These are phyloP conservation scores for Amiota communis DNA, from an alignment of 2,888 invertebrate genomes.

Conservation along the genomic window DNA sequence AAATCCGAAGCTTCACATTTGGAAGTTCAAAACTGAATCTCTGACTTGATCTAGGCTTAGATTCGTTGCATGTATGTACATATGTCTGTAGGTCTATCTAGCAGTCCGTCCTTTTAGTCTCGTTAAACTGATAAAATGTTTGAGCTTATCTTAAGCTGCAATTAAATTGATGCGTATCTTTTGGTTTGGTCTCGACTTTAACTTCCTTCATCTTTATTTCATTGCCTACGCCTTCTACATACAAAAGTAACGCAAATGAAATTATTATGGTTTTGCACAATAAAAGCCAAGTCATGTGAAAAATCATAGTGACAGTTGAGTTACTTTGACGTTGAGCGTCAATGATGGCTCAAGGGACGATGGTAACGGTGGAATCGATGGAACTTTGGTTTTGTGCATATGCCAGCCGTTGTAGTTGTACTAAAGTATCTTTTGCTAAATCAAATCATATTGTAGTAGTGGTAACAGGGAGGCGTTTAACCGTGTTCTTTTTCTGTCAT, in stretches of 20 bases:
- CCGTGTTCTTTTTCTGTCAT: conserved; percentile 30
- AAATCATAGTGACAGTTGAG: conserved; percentile 47
- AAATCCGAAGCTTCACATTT: too few relatives aligned
- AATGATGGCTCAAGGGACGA: background rate
- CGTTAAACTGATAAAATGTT: conserved; percentile 33
- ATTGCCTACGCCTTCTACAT: background rate
- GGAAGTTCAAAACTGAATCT: too few relatives aligned
- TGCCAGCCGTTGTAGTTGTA: background rate
- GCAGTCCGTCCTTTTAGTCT: background rate
- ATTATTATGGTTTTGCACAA: conserved; percentile 57
- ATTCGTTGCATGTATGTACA: background rate
- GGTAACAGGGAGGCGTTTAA: conserved; percentile 8
- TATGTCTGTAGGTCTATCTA: too few relatives aligned
- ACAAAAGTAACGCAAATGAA: conserved; percentile 39
- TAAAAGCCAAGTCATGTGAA: conserved; percentile 19
- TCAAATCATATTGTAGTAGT: background rate
- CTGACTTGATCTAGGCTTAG: background rate
- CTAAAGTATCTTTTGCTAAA: background rate
- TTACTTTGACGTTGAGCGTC: conserved; percentile 28
- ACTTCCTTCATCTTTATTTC: too few relatives aligned
- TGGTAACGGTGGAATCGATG: conserved; percentile 5
- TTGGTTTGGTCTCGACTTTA: background rate
- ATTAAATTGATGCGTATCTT: conserved; percentile 35
- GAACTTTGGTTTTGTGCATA: conserved; percentile 10
- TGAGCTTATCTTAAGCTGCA: conserved; percentile 37